Conservation (phyloP, 2,888 invertebrate genomes). For the Sthenelais limicola region DNA sequence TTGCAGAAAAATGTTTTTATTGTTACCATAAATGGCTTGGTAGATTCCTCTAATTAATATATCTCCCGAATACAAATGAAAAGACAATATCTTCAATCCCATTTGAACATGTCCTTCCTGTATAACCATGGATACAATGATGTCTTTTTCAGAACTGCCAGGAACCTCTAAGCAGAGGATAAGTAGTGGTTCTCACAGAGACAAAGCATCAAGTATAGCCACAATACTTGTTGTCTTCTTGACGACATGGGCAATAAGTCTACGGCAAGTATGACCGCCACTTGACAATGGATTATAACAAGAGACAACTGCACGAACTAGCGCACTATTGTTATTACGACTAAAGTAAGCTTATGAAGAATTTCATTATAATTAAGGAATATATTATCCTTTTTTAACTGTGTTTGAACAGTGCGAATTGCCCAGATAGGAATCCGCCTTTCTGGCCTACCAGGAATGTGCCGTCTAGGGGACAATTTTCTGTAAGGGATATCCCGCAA, state of each 20-base stretch:
- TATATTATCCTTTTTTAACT: too few relatives aligned
- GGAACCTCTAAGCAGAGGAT: slow-evolving; percentile 26
- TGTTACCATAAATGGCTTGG: neutral
- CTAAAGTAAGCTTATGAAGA: too few relatives aligned
- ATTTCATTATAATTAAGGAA: too few relatives aligned
- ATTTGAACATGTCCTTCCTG: neutral
- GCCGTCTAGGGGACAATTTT: too few relatives aligned
- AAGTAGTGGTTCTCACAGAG: slow-evolving; percentile 14
- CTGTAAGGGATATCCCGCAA: too few relatives aligned
- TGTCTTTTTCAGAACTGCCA: neutral
- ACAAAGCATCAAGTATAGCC: slow-evolving; percentile 16
- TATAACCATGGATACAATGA: neutral
- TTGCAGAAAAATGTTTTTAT: neutral
- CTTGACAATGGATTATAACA: slow-evolving; percentile 14
- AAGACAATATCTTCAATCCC: neutral
- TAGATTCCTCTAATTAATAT: neutral
- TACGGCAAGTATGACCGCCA: slow-evolving; percentile 31
- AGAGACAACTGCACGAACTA: too few relatives aligned
- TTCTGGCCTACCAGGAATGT: neutral
- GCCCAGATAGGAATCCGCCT: too few relatives aligned
- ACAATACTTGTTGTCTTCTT: neutral
- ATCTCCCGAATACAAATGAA: neutral
- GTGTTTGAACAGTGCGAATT: too few relatives aligned
- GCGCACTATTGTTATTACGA: too few relatives aligned
- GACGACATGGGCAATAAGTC: slow-evolving; percentile 15